These are phyloP conservation scores for Pinna nobilis DNA, from an alignment of 1,140 invertebrate genomes.

Conservation along the genomic window DNA sequence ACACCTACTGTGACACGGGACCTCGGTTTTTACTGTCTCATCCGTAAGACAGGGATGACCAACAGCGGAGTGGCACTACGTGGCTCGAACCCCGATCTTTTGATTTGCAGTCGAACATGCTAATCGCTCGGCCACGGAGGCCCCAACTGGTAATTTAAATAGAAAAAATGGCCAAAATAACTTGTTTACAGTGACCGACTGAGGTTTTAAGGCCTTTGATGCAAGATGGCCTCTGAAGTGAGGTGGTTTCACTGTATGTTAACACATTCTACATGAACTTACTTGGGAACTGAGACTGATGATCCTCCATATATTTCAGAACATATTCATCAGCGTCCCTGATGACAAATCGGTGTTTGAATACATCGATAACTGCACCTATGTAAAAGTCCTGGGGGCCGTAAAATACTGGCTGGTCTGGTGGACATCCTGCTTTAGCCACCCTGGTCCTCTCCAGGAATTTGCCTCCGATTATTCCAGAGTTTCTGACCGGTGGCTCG, in stretches of 20 bases:
- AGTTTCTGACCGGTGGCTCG: constrained; percentile 73
- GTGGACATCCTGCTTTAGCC: constrained; percentile 69
- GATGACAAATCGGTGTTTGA: constrained; percentile 73
- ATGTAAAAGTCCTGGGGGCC: constrained; percentile 75
- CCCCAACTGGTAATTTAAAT: no score
- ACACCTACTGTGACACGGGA: no score
- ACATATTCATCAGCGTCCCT: constrained; percentile 74
- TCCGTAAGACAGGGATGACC: no score
- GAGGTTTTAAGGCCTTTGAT: no score
- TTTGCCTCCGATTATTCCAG: constrained; percentile 74
- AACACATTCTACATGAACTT: background rate
- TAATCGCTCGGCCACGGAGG: no score
- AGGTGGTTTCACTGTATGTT: background rate
- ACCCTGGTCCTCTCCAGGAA: constrained; percentile 74
- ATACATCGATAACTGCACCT: constrained; percentile 72
- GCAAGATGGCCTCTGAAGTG: no score
- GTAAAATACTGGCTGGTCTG: constrained; percentile 71
- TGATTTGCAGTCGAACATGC: no score
- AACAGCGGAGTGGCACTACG: no score
- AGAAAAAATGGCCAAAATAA: no score
- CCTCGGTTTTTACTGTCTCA: no score
- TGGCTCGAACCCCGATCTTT: no score
- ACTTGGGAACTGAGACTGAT: constrained; percentile 70
- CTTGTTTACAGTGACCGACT: no score
- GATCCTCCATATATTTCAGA: constrained; percentile 73